Percentiles rank a stretch among this genome's conserved stretches.
Evolutionary conservation across 2,113 vertebrate genomes (phyloP).

Genomic region (Crotalus horridus): DNA sequence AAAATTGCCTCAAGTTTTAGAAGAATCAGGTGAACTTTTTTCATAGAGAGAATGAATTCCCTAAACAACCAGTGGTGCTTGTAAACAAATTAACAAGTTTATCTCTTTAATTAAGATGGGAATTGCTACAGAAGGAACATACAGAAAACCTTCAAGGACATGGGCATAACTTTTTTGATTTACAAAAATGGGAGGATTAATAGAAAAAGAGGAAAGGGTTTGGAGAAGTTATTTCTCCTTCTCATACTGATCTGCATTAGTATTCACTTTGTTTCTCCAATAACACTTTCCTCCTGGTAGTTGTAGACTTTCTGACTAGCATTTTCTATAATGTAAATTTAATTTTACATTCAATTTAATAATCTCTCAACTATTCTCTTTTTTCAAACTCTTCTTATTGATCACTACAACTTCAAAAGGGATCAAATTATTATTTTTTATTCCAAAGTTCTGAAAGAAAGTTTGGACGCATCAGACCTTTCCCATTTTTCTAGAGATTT

Average conservation of each 20-base stretch:
- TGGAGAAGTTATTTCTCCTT: not conserved
- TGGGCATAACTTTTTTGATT: not conserved
- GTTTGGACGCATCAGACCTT: not conserved
- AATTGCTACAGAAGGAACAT: not conserved
- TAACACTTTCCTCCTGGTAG: not conserved
- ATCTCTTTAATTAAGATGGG: not conserved
- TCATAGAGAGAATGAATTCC: not conserved
- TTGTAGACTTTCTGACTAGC: not conserved
- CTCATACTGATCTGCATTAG: not conserved
- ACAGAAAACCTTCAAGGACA: not conserved
- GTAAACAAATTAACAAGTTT: not conserved
- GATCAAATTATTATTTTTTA: not conserved
- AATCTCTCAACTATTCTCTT: not conserved
- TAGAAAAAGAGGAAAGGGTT: not conserved
- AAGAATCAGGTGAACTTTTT: not conserved
- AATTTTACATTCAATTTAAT: not conserved
- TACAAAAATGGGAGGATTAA: not conserved
- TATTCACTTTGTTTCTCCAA: not conserved
- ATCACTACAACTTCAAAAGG: not conserved
- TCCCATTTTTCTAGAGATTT: not conserved
- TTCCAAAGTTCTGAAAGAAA: not conserved
- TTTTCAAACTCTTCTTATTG: not conserved
- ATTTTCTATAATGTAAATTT: not conserved
- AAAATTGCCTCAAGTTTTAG: not conserved
- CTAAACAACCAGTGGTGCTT: not conserved